Percentiles rank a stretch among this genome's conserved stretches.
Conservation (phyloP, 1,140 invertebrate species). For the Neuroterus valhalla region DNA sequence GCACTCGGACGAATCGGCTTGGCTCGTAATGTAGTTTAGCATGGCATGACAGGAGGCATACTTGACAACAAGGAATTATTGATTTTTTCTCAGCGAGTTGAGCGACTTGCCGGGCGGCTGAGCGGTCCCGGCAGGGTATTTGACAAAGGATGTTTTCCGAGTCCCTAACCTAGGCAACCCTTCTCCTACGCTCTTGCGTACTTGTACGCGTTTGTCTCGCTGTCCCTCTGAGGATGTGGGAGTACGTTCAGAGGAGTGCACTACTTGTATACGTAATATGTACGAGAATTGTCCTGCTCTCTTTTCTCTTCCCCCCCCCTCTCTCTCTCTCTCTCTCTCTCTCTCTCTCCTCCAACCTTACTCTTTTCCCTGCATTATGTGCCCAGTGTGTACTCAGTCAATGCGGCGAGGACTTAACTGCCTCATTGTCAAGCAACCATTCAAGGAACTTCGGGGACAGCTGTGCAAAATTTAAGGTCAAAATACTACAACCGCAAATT, state of each 20-base stretch:
- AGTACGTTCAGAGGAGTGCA: slow-evolving; percentile 40
- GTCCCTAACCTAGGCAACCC: slow-evolving; percentile 74
- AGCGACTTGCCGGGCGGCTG: slow-evolving; percentile 71
- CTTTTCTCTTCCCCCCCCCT: slow-evolving; percentile 47
- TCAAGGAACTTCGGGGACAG: slow-evolving; percentile 62
- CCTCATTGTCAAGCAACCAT: slow-evolving; percentile 68
- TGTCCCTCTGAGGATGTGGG: slow-evolving; percentile 54
- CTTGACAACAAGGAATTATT: slow-evolving; percentile 74
- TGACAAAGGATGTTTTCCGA: slow-evolving; percentile 74
- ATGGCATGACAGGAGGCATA: slow-evolving; percentile 70
- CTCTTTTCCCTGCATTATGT: slow-evolving; percentile 52
- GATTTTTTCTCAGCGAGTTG: slow-evolving; percentile 72
- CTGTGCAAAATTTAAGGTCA: slow-evolving; percentile 71
- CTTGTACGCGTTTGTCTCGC: slow-evolving; percentile 50
- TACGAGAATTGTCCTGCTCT: slow-evolving; percentile 50
- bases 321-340: slow-evolving; percentile 53
- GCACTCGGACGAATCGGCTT: slow-evolving; percentile 48
- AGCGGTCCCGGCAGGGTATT: slow-evolving; percentile 72
- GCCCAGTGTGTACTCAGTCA: slow-evolving; percentile 66
- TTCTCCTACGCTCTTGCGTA: slow-evolving; percentile 63
- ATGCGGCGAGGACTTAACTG: slow-evolving; percentile 69
- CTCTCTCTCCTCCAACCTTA: slow-evolving; percentile 48
- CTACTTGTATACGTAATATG: slow-evolving; percentile 42
- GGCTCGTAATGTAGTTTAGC: slow-evolving; percentile 65
- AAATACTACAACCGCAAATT: slow-evolving; percentile 34